Conservation (phyloP, 2,888 invertebrate genomes). For the Hyles lineata region DNA sequence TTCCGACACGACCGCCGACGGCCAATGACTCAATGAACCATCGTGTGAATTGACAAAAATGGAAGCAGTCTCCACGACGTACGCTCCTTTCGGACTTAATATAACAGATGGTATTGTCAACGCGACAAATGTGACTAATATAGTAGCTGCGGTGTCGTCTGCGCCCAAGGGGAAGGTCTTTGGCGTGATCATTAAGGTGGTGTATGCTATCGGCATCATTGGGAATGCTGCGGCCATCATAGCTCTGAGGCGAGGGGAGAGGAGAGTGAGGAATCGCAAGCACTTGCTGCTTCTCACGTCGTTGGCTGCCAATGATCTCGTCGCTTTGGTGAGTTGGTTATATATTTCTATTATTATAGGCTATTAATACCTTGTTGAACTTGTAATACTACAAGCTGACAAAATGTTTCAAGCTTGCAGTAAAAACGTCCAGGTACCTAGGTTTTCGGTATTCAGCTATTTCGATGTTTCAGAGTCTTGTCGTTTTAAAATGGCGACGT, state of each 20-base stretch:
- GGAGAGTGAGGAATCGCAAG: conserved; percentile 90
- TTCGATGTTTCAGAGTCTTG: too few relatives aligned
- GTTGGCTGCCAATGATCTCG: conserved; percentile 91
- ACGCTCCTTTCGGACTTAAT: neutral
- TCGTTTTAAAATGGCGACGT: too few relatives aligned
- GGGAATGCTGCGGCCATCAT: conserved; percentile 92
- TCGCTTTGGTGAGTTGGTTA: conserved; percentile 82
- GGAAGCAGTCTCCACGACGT: conserved; percentile 5
- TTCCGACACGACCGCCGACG: conserved; percentile 26
- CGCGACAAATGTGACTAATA: conserved; percentile 7
- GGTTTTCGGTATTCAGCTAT: too few relatives aligned
- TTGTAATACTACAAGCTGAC: too few relatives aligned
- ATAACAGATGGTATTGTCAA: conserved; percentile 9
- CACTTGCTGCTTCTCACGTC: conserved; percentile 92
- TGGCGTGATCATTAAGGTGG: conserved; percentile 75
- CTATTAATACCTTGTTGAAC: too few relatives aligned
- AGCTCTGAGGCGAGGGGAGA: conserved; percentile 88
- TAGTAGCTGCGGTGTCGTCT: neutral
- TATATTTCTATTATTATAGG: neutral
- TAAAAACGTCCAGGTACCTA: too few relatives aligned
- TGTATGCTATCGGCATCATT: conserved; percentile 87
- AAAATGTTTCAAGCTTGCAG: too few relatives aligned
- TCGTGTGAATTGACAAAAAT: conserved; percentile 7
- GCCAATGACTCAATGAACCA: conserved; percentile 13
- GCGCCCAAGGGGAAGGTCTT: conserved; percentile 44